These are phyloP conservation scores for Nothobranchius kuhntae DNA, from an alignment of 2,113 vertebrate species.

Conservation along the genomic window DNA sequence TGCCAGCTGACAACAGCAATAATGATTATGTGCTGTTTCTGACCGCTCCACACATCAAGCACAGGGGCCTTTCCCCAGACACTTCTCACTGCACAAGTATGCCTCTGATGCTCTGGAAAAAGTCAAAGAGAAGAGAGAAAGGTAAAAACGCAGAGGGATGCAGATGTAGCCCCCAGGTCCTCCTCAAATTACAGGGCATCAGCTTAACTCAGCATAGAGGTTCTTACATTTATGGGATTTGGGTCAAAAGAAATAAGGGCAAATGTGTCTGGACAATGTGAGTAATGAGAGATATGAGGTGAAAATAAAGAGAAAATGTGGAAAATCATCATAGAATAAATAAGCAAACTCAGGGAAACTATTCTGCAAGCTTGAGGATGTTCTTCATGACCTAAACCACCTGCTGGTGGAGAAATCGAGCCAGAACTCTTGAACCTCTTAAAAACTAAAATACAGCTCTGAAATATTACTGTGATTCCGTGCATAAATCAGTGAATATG, in stretches of 20 bases:
- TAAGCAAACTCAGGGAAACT: constrained; percentile 24
- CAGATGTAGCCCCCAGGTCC: constrained; percentile 11
- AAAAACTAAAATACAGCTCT: constrained; percentile 25
- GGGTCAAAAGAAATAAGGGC: constrained; percentile 3
- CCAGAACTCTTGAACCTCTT: not conserved
- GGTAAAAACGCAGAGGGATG: not conserved
- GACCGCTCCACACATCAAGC: constrained; percentile 26
- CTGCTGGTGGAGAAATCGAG: constrained; percentile 35
- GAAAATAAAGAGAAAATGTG: constrained; percentile 18
- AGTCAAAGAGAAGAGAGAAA: constrained; percentile 9
- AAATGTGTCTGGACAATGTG: constrained; percentile 12
- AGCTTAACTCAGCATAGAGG: constrained; percentile 53
- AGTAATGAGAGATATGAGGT: constrained; percentile 9
- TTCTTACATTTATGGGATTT: constrained; percentile 38
- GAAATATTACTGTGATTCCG: constrained; percentile 26
- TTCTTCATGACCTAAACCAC: constrained; percentile 24
- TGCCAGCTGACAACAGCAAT: constrained; percentile 51
- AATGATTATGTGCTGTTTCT: constrained; percentile 34
- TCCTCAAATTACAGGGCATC: constrained; percentile 28
- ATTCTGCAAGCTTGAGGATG: not conserved
- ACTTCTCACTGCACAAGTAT: constrained; percentile 39
- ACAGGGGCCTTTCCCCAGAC: constrained; percentile 38
- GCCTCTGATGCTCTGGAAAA: constrained; percentile 32
- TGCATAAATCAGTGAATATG: constrained; percentile 3
- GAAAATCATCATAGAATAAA: constrained; percentile 40